Base-by-base conservation (phyloP, 2,888 invertebrate genomes). In the Loripinus fragilis region DNA sequence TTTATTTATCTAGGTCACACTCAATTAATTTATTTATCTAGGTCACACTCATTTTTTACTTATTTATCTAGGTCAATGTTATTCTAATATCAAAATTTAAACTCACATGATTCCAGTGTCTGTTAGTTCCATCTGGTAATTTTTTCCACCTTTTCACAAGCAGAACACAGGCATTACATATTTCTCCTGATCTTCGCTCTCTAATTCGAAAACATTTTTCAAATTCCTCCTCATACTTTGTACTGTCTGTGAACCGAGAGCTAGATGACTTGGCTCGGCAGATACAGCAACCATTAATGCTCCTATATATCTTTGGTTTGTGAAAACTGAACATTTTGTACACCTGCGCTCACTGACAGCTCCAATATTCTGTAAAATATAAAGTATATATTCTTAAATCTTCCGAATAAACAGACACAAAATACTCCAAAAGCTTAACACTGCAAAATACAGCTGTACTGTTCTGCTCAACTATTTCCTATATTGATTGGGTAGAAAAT, bases 141-240 rank as follows among this genome's bases (percentile, higher is more conserved):
- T 91, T 92, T 80, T 91, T 91, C 95, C 96, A 97, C 80, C 97
- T 94, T 92, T 97, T 97, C 0, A 97, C 97, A 81, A 97, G 94
- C 77, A 97, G 94, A 1, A 97, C 97, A 92, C 97, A 97, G 0
- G 97, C 97, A 94, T 97, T 97, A 94, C 97, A 97, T 85, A 97
- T 97, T 94, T 97, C 97, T 15, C 97, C 97, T 78, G 96, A 95
- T 38, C 97, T 95, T 55, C 95, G 95, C 86, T 96, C 96, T 41
- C 95, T 94, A 75, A 97, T 94, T 91, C 88, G 80, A 93, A 97
- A 97, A 93, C 97, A 97, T 90, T 96, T 95, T 89, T 96, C 95
- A 92, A 97, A 97, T 92, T 97, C 97, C 85, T 95, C 95, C 92
- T 97, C 97, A 92, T 97, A 97, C 90, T 96, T 96, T 87, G 96